These are phyloP conservation scores for Aproaerema taeniolella DNA, from an alignment of 2,888 invertebrate genomes.

Conservation along the genomic window DNA sequence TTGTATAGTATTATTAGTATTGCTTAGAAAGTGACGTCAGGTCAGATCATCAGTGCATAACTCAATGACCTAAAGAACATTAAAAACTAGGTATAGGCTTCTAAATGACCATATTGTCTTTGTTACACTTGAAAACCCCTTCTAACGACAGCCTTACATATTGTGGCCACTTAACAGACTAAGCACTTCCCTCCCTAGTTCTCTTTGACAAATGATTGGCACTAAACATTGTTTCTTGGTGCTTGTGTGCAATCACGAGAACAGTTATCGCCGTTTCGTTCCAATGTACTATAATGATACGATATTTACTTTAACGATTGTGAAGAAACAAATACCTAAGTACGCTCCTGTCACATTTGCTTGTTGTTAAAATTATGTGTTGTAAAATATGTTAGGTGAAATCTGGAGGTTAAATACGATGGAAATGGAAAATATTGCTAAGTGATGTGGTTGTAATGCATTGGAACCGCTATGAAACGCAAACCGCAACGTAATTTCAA, in stretches of 20 bases:
- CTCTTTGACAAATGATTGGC: constrained; percentile 8
- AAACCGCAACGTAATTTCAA: no score
- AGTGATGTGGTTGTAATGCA: neutral
- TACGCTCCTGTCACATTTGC: constrained; percentile 10
- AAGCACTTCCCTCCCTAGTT: no score
- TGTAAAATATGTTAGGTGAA: neutral
- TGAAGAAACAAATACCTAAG: constrained; percentile 6
- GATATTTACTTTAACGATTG: constrained; percentile 13
- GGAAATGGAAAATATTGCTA: neutral
- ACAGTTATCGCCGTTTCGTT: constrained; percentile 10
- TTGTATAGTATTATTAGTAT: no score
- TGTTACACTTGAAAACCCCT: no score
- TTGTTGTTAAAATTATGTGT: neutral
- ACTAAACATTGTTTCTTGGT: constrained; percentile 7
- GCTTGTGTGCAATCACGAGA: constrained; percentile 5
- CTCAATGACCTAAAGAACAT: no score
- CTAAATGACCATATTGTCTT: no score
- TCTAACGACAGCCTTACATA: no score
- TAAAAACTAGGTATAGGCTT: no score
- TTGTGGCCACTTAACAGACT: no score
- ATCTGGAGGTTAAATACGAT: neutral
- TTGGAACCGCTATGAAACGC: no score
- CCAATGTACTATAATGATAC: constrained; percentile 11
- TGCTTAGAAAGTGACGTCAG: no score
- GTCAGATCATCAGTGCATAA: no score